These are phyloP conservation scores for Pangasianodon hypophthalmus DNA, from an alignment of 2,113 vertebrate species.

Conservation along the genomic window DNA sequence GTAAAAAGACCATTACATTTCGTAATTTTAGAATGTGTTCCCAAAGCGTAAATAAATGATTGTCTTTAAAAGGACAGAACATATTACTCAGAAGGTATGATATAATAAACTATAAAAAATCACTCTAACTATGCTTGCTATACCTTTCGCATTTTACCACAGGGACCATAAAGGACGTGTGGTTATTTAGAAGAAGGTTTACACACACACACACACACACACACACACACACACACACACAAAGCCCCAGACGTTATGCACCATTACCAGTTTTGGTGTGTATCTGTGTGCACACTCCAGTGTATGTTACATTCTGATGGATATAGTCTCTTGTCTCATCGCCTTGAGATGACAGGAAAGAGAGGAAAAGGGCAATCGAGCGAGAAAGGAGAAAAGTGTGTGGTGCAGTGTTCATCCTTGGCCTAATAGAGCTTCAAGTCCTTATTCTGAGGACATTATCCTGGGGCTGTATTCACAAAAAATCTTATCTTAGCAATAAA, in stretches of 20 bases:
- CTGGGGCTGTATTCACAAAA: not conserved
- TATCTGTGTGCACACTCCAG: not conserved
- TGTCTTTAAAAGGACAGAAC: not conserved
- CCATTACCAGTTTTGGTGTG: not conserved
- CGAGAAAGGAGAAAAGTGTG: not conserved
- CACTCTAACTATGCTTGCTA: not conserved
- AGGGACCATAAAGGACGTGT: slow-evolving; percentile 17
- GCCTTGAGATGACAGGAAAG: slow-evolving; percentile 30
- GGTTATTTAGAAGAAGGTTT: slow-evolving; percentile 21
- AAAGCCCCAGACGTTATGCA: slow-evolving; percentile 20
- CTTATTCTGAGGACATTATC: not conserved
- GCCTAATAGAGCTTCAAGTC: slow-evolving; percentile 11
- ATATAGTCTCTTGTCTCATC: slow-evolving; percentile 32
- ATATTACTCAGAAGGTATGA: not conserved
- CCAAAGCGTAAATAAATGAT: not conserved
- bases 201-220: slow-evolving; percentile 2
- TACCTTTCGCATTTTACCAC: not conserved
- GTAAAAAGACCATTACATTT: not conserved
- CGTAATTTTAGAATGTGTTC: not conserved
- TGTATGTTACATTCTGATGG: slow-evolving; percentile 20
- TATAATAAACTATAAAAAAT: slow-evolving; percentile 4
- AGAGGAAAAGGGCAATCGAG: not conserved
- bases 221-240: not conserved
- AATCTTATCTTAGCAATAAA: not conserved
- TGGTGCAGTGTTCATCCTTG: not conserved